Evolutionary conservation across 2,888 invertebrate genomes (phyloP).

Genomic region (Tenthredo mesomela): DNA sequence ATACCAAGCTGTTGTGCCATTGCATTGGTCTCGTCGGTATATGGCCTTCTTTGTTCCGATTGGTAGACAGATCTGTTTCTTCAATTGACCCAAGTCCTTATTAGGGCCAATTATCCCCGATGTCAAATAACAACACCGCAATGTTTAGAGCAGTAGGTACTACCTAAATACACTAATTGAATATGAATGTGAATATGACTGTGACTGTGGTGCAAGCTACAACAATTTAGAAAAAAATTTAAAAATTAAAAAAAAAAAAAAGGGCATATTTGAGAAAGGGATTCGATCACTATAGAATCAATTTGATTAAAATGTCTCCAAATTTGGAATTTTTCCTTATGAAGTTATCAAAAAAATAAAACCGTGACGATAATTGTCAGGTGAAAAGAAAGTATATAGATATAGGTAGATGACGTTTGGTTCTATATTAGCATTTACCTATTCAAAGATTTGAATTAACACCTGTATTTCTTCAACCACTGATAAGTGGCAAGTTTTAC

Average conservation of each 20-base stretch:
- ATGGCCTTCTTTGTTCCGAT: conserved; percentile 30
- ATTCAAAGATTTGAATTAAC: conserved; percentile 20
- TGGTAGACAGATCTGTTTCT: conserved; percentile 40
- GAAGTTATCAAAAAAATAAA: not conserved
- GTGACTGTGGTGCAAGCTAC: not conserved
- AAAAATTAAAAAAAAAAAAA: not conserved
- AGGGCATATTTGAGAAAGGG: not conserved
- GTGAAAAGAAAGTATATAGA: not conserved
- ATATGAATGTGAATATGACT: not conserved
- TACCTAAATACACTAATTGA: not conserved
- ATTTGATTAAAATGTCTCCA: not conserved
- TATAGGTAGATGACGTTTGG: not conserved
- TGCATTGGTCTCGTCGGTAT: conserved; percentile 7
- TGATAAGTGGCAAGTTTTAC: not conserved
- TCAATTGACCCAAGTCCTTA: conserved; percentile 33
- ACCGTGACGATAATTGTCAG: not conserved
- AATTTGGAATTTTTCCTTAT: not conserved
- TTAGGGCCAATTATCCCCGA: conserved; percentile 35
- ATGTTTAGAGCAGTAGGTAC: not conserved
- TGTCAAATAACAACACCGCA: conserved; percentile 22
- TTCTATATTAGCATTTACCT: not conserved
- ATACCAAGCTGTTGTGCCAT: conserved; percentile 6
- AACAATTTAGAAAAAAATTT: not conserved
- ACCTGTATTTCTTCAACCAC: not conserved
- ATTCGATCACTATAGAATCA: no score